These are phyloP conservation scores for Mycetomoellerius zeteki DNA, from an alignment of 1,140 invertebrate genomes.

Conservation along the genomic window DNA sequence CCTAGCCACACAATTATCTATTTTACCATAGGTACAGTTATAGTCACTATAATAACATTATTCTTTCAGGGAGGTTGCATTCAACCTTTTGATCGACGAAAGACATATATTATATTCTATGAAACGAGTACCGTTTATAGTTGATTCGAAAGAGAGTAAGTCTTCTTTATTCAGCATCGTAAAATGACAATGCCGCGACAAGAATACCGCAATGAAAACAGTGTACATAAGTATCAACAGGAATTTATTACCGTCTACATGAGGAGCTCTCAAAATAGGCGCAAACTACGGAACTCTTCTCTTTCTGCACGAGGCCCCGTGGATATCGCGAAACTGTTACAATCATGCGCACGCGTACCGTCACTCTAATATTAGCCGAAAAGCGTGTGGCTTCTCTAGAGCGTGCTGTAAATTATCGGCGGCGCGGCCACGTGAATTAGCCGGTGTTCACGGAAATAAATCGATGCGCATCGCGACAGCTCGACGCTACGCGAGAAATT, in stretches of 20 bases:
- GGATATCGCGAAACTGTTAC: constrained; percentile 68
- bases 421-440: constrained; percentile 48
- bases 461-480: constrained; percentile 58
- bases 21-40: too few relatives aligned
- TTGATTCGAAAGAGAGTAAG: not conserved
- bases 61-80: too few relatives aligned
- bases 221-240: constrained; percentile 65
- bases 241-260: constrained; percentile 67
- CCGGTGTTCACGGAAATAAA: constrained; percentile 56
- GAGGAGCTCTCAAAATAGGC: constrained; percentile 64
- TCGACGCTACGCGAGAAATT: constrained; percentile 44
- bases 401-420: constrained; percentile 41
- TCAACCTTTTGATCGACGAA: not conserved
- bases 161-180: constrained; percentile 24
- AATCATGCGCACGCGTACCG: constrained; percentile 7
- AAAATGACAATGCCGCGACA: constrained; percentile 29
- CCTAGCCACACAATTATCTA: too few relatives aligned
- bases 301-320: constrained; percentile 45
- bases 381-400: constrained; percentile 19
- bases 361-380: constrained; percentile 65
- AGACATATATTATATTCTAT: not conserved
- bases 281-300: constrained; percentile 63
- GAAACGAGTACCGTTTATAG: not conserved
- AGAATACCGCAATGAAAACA: constrained; percentile 41
- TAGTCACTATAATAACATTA: too few relatives aligned